Base-by-base conservation (phyloP, 1,140 invertebrate genomes). In the Drosophila bocki region DNA sequence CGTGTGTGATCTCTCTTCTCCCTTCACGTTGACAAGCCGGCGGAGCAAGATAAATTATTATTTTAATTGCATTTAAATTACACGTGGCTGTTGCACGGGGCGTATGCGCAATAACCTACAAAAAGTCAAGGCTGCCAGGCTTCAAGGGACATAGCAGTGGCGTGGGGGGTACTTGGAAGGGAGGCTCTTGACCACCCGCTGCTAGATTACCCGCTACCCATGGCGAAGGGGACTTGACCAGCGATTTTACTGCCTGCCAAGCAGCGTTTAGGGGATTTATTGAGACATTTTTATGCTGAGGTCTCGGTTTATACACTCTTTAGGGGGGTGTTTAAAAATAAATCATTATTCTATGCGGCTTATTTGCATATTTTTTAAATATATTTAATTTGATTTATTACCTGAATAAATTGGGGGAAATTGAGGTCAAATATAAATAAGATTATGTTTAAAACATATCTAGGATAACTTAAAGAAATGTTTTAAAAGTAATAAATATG, bases 51-150 rank as follows among this genome's bases (percentile, higher is more conserved):
- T 88, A 88, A 84, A 88, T 88, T 88, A 88, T 90, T 88, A 90
- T 88, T 88, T 88, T 88, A 88, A 88, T 88, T 88, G 84, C 84
- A 90, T 88, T 88, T 88, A 88, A 88, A 88, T 88, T 88, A 88
- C 74, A 88, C 67, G 45, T 51, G 59, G 51, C 64, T 29, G 77
- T 80, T 80, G 57, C 59, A 76, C 35, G 50, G 57, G 63, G 78
- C 68, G 75, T 86, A 86, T 86, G 65, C 80, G 77, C 54, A 80
- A 88, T 72, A 75, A 67, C 69, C 67, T 75, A 53, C 80, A 74
- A 81, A 53, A 47, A 80, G 61, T 77, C 72, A 77, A 77, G 72
- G 60, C 72, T 68, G 26, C 32, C 26, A 64, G 6, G 62, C 74
- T 53, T 60, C 60, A 77, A 77, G 39, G 50, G 32, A 62, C 26